These are phyloP conservation scores for Macaca nemestrina DNA, from an alignment of 2,113 vertebrate species.

Conservation along the genomic window DNA sequence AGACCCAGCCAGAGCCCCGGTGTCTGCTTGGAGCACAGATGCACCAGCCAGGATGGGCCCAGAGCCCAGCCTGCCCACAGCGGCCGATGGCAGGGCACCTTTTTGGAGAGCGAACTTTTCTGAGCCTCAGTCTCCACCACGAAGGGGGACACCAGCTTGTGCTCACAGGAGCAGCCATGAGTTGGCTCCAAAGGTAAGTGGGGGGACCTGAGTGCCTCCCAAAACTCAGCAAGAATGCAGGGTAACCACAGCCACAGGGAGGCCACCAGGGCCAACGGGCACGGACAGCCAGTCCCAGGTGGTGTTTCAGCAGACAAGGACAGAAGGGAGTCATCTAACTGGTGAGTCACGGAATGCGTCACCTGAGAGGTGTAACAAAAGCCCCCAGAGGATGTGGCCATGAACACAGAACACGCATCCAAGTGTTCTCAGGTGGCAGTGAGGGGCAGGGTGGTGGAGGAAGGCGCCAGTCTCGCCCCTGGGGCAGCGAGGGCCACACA, in stretches of 20 bases:
- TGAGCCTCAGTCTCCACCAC: not conserved
- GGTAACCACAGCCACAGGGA: not conserved
- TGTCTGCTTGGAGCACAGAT: not conserved
- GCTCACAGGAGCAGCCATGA: not conserved
- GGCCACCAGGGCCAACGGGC: not conserved
- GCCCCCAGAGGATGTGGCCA: not conserved
- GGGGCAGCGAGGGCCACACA: not conserved
- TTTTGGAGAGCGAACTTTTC: not conserved
- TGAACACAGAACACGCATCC: not conserved
- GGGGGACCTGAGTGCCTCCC: not conserved
- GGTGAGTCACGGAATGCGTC: not conserved
- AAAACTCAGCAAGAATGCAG: not conserved
- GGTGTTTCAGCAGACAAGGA: not conserved
- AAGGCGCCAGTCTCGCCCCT: not conserved
- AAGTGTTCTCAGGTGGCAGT: not conserved
- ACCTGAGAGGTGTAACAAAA: not conserved
- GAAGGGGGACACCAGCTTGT: not conserved
- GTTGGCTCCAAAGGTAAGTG: no score
- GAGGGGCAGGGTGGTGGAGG: not conserved
- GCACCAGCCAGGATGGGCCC: rapidly evolving
- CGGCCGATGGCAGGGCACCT: not conserved
- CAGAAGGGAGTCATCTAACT: not conserved
- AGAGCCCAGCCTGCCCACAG: not conserved
- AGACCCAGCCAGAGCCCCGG: not conserved
- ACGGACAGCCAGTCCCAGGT: not conserved